phyloP scores from a whole-genome alignment of 1,140 invertebrate species.

The Caenorhabditis remanei region DNA sequence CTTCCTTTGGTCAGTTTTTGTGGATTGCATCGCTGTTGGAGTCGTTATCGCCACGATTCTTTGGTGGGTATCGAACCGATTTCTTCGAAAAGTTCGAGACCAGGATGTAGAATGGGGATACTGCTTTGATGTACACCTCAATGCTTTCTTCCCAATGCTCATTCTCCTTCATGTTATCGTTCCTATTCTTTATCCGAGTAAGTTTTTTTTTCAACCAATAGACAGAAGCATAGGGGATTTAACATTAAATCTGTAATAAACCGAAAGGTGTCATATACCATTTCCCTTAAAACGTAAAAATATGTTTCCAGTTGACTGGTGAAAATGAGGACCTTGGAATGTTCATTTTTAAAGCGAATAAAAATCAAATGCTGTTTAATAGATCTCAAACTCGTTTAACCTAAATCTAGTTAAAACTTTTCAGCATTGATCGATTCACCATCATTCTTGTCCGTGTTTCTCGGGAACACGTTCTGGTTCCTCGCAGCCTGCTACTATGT shows the following conservation, averaged over 20 bases:
- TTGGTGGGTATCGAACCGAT: constrained; percentile 91
- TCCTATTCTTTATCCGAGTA: constrained; percentile 75
- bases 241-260: neutral
- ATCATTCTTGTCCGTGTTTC: constrained; percentile 83
- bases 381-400: neutral
- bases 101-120: constrained; percentile 96
- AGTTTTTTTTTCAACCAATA: neutral
- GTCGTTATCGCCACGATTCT: constrained; percentile 89
- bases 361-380: too few relatives aligned
- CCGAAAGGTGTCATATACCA: too few relatives aligned
- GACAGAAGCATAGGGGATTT: neutral
- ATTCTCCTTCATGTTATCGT: constrained; percentile 90
- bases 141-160: constrained; percentile 95
- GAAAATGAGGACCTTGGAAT: too few relatives aligned
- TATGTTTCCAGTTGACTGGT: too few relatives aligned
- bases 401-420: neutral
- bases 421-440: constrained; percentile 72
- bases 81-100: constrained; percentile 85
- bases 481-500: constrained; percentile 91
- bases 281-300: too few relatives aligned
- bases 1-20: constrained; percentile 90
- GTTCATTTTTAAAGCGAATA: too few relatives aligned
- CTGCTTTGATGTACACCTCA: constrained; percentile 97
- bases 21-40: constrained; percentile 92
- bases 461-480: constrained; percentile 95